A percentile compares a stretch with the other conserved stretches of the same genome.
Evolutionary conservation across 1,140 invertebrate genomes (phyloP).

Genomic region (Hesperophylax magnus): DNA sequence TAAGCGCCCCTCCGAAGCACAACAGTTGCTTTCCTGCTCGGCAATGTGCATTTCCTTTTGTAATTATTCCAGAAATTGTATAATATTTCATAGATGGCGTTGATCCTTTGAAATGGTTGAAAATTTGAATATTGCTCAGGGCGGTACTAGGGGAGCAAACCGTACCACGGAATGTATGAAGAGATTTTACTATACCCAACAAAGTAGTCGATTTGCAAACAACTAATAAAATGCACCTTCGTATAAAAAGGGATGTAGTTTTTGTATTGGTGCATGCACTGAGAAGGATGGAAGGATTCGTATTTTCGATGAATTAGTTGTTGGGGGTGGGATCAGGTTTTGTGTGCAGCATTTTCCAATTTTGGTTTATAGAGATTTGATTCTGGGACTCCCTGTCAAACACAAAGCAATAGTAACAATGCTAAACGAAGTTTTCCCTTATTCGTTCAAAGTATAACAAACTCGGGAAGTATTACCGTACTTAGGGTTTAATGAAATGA

Average conservation of each 20-base stretch:
- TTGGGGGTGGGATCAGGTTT: background rate
- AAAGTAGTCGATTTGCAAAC: background rate
- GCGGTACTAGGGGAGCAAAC: constrained; percentile 24
- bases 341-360: constrained; percentile 2
- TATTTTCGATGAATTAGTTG: background rate
- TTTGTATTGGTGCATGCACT: background rate
- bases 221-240: background rate
- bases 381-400: constrained; percentile 41
- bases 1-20: background rate
- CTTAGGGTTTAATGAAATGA: constrained; percentile 35
- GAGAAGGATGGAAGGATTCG: background rate
- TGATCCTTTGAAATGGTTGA: constrained; percentile 39
- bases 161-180: constrained; percentile 4
- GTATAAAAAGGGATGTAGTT: background rate
- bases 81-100: constrained; percentile 44
- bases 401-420: constrained; percentile 40
- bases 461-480: constrained; percentile 25
- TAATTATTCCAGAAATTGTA: constrained; percentile 36
- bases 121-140: constrained; percentile 38
- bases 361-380: constrained; percentile 31
- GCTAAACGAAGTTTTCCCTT: constrained; percentile 50
- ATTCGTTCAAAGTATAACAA: constrained; percentile 46
- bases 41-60: constrained; percentile 35
- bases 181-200: constrained; percentile 4
- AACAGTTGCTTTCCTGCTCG: constrained; percentile 26